These are phyloP conservation scores for Poecilia picta DNA, from an alignment of 2,797 vertebrate genomes.

Conservation along the genomic window DNA sequence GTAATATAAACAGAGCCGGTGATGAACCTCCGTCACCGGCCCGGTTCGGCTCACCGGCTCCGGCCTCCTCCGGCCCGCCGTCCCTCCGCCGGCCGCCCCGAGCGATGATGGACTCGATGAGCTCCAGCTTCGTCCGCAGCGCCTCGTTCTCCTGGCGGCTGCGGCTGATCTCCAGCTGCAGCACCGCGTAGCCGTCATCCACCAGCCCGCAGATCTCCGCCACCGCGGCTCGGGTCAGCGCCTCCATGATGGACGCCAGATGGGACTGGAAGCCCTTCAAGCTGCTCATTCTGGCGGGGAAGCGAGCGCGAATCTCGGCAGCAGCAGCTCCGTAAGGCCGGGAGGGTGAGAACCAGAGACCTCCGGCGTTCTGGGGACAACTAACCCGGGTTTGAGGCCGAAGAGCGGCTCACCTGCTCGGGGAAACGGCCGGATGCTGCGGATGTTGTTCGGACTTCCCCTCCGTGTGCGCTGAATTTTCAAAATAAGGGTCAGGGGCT, in stretches of 20 bases:
- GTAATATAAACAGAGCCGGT: background rate
- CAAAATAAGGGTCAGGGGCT: constrained; percentile 55
- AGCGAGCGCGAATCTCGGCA: background rate
- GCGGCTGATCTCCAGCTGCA: constrained; percentile 70
- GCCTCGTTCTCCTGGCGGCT: constrained; percentile 72
- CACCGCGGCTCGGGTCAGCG: constrained; percentile 73
- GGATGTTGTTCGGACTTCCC: constrained; percentile 9
- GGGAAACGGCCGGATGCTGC: background rate
- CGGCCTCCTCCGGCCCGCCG: constrained; percentile 23
- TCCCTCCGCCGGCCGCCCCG: constrained; percentile 42
- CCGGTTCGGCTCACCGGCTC: constrained; percentile 40
- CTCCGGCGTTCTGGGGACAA: background rate
- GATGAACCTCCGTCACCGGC: background rate
- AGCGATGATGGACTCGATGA: constrained; percentile 66
- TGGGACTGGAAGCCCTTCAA: constrained; percentile 67
- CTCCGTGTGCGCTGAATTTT: constrained; percentile 44
- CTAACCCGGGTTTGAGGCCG: background rate
- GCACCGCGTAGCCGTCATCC: constrained; percentile 68
- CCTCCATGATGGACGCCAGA: constrained; percentile 79
- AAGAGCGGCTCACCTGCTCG: background rate
- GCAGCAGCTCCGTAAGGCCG: background rate
- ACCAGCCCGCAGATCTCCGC: constrained; percentile 77
- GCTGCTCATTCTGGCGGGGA: constrained; percentile 49
- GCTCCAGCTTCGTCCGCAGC: constrained; percentile 70
- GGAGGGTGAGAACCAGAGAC: background rate